Evolutionary conservation across 2,113 vertebrate genomes (phyloP).

Genomic region (Leucopsar rothschildi): DNA sequence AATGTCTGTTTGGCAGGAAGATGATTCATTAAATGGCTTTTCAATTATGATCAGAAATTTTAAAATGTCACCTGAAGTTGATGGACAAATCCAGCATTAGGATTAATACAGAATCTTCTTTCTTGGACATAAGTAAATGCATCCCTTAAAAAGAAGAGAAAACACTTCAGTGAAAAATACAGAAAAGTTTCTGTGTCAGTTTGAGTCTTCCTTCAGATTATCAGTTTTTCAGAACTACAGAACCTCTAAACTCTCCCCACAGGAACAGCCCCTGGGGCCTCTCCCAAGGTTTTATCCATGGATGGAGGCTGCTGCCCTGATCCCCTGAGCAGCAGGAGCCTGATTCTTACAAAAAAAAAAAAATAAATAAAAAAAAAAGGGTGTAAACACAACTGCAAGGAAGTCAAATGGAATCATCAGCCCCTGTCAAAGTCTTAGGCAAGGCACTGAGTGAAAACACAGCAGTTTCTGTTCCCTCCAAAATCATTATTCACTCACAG

Average conservation of each 20-base stretch:
- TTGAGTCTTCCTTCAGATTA: background rate
- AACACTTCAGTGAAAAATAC: background rate
- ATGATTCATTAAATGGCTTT: background rate
- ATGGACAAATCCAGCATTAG: slow-evolving; percentile 98
- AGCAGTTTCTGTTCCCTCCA: background rate
- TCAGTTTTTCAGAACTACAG: background rate
- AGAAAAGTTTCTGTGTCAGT: background rate
- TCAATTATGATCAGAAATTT: background rate
- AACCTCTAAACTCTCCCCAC: background rate
- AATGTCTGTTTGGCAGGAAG: background rate
- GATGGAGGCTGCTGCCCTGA: background rate
- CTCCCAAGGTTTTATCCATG: background rate
- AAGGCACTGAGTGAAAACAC: background rate
- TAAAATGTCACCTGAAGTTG: slow-evolving; percentile 87
- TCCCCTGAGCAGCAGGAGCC: background rate
- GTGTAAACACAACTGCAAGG: background rate
- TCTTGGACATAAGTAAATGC: slow-evolving; percentile 98
- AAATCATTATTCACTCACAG: background rate
- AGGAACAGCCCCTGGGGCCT: too few species aligned
- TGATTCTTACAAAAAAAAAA: too few species aligned
- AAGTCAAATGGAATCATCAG: background rate
- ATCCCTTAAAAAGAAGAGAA: slow-evolving; percentile 75
- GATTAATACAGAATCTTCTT: slow-evolving; percentile 99
- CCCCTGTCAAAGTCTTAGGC: background rate
- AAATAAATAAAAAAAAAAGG: background rate